phyloP scores from a whole-genome alignment of 2,113 vertebrate species.

The Pelecanoides urinatrix region DNA sequence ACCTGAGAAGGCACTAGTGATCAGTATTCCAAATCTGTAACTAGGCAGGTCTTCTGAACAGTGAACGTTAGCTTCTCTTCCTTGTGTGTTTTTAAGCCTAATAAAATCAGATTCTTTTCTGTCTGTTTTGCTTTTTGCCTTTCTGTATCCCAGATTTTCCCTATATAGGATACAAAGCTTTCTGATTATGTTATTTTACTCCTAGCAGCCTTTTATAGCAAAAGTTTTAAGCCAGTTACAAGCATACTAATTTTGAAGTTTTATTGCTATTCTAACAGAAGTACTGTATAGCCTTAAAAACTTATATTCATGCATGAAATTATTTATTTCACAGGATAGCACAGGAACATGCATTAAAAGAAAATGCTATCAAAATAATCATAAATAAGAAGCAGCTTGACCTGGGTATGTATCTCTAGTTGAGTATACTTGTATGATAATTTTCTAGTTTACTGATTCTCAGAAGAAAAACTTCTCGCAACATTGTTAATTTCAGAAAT shows the following conservation, averaged over 20 bases:
- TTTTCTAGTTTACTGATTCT: background rate
- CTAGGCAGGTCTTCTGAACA: background rate
- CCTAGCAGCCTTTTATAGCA: background rate
- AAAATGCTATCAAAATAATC: constrained; percentile 80
- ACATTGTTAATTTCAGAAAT: background rate
- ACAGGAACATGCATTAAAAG: constrained; percentile 73
- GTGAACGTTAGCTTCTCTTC: background rate
- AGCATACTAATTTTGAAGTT: background rate
- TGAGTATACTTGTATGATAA: background rate
- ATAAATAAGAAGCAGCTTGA: constrained; percentile 83
- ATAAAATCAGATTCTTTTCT: background rate
- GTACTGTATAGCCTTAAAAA: background rate
- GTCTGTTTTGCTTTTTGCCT: background rate
- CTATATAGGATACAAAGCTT: background rate
- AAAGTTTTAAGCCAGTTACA: background rate
- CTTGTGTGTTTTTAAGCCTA: background rate
- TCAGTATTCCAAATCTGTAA: background rate
- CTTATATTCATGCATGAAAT: background rate
- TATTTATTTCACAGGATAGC: constrained; percentile 76
- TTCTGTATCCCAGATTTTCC: background rate
- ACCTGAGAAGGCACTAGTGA: background rate
- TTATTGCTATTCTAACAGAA: background rate
- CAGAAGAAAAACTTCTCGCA: background rate
- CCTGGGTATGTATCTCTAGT: constrained; percentile 67
- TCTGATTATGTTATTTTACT: background rate